Evolutionary conservation across 2,113 vertebrate genomes (phyloP), one percentile per base, ranked within the genome.

Genomic region (Corythornis madagascariensis): DNA sequence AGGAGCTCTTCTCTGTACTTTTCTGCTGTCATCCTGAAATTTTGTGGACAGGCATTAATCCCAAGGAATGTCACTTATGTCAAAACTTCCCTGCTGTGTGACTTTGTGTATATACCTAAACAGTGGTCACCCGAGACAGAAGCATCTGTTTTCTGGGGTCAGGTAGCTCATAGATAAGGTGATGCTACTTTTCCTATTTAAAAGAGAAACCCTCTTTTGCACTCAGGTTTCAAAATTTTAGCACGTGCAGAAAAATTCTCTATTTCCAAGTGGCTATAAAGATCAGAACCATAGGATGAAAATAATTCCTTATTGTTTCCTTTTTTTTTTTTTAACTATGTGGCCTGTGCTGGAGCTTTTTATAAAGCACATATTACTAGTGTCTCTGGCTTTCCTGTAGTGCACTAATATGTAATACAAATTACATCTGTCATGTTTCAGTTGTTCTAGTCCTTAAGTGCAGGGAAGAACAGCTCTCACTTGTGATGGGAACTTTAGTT

Each of bases 361-460:
- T 48, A 45, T 25, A 57, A 81, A 71, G 29, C 40, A 26, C 1
- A 2, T 12, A 2, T 78, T 90, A 52, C 60, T 31, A 47, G 40
- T 29, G 14, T 35, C 73, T 81, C n/a, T 83, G 76, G 57, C 80
- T 87, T 92, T 90, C 93, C 86, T 86, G 74, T 75, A 61, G 81
- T 8, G 66, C 25, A 11, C 45, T 50, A 95, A 82, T 87, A n/a
- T 66, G 55, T 78, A 82, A 42, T 55, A 82, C 88, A 86, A 93
- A 89, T 87, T 67, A 87, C 67, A 83, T 87, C 78, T 96, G 64
- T 92, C 82, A 60, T 42, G 64, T 89, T 91, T 74, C 72, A 90
- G 87, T 94, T 87, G 75, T 92, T 92, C 84, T 93, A 89, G 84
- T 83, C 43, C 75, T 89, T 80, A 87, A 79, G 28, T 43, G 31